Conservation (phyloP, 2,888 invertebrate genomes). For the Eristalis intricaria region DNA sequence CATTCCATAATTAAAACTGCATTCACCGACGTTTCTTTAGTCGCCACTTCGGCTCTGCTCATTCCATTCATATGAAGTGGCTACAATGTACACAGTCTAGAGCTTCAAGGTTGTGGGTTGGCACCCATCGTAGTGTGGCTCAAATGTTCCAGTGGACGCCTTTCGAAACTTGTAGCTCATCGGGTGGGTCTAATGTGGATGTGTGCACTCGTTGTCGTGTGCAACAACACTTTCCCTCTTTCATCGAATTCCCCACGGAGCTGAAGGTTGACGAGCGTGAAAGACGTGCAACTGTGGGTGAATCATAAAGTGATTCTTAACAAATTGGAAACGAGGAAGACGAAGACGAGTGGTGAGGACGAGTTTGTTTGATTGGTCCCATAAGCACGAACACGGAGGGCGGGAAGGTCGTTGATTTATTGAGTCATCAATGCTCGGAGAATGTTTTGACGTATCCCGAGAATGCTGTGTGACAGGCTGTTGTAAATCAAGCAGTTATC, state of each 20-base stretch:
- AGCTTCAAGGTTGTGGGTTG: constrained; percentile 50
- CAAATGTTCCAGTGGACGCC: constrained; percentile 46
- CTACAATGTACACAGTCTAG: neutral
- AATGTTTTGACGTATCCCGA: neutral
- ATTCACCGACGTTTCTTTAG: constrained; percentile 18
- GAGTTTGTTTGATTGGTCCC: constrained; percentile 8
- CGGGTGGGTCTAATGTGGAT: constrained; percentile 3
- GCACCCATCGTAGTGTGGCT: constrained; percentile 20
- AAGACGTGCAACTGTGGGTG: constrained; percentile 22
- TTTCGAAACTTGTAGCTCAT: constrained; percentile 56
- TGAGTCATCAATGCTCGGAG: constrained; percentile 6
- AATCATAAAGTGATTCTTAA: constrained; percentile 24
- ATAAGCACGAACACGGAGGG: neutral
- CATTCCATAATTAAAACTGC: constrained; percentile 61
- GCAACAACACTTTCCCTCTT: constrained; percentile 42
- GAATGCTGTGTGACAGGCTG: neutral
- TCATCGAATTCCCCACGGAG: neutral
- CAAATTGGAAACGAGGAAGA: constrained; percentile 11
- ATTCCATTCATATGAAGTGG: constrained; percentile 37
- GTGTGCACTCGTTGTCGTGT: neutral
- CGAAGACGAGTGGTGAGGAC: neutral
- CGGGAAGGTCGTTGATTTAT: constrained; percentile 33
- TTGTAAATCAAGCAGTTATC: neutral
- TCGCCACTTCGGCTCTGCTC: constrained; percentile 24
- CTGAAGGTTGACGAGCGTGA: constrained; percentile 2